Evolutionary conservation across 2,113 vertebrate genomes (phyloP).

Genomic region (Uropsilus gracilis): DNA sequence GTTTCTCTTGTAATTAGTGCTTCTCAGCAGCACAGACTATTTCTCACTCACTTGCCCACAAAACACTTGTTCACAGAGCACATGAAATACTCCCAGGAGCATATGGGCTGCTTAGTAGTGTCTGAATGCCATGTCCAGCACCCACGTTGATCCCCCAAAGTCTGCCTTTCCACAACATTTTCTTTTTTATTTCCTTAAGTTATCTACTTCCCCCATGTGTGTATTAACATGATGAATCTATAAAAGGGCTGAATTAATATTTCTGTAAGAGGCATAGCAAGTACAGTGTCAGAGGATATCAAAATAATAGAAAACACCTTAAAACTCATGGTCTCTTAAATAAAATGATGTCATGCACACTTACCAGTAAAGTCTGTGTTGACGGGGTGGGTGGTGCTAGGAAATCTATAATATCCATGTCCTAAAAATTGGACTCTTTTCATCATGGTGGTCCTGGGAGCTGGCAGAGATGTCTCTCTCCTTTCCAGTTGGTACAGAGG

Average conservation of each 20-base stretch:
- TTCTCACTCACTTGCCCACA: background rate
- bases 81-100: background rate
- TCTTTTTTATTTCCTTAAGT: background rate
- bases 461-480: conserved; percentile 89
- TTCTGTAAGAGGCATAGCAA: background rate
- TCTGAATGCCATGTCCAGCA: background rate
- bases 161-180: background rate
- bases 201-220: background rate
- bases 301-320: background rate
- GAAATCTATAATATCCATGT: conserved; percentile 90
- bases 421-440: conserved; percentile 92
- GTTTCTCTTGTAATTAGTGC: background rate
- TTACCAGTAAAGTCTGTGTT: conserved; percentile 94
- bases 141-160: background rate
- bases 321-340: background rate
- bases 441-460: conserved; percentile 80
- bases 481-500: conserved; percentile 93
- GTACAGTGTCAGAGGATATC: background rate
- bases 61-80: background rate
- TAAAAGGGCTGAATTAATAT: background rate
- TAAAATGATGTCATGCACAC: conserved; percentile 49
- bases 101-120: rapidly evolving
- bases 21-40: rapidly evolving
- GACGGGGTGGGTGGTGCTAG: conserved; percentile 87
- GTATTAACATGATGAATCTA: background rate